Evolutionary conservation across 2,888 invertebrate genomes (phyloP), one percentile per base, ranked within the genome.

Genomic region (Poecilobothrus nobilitatus): DNA sequence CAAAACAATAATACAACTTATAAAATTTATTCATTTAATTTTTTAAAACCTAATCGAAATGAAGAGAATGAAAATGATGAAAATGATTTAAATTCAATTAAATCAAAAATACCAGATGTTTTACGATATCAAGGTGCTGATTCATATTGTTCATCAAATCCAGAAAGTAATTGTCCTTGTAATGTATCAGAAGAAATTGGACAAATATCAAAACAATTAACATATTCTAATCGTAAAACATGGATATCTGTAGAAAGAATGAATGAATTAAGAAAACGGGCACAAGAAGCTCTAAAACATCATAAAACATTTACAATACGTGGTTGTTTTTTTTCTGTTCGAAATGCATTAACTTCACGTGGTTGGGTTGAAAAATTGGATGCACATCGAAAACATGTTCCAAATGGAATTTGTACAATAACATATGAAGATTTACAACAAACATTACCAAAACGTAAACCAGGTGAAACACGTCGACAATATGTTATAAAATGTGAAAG

Each of bases 321-420:
- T 74, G 91, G 91, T 2, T 89, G 89, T 67, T 91, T 89, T 79
- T 87, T 88, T 10, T 87, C 90, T 0, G 84, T 92, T 10, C 84
- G 91, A 6, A 85, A 88, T 71, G 89, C 91, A 1, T 82, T 92
- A 9, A 78, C 87, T 5, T 84, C 87, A 63, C 83, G 92, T 65
- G 91, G 91, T 1, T 92, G 92, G 92, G 80, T 82, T 3, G 82
- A 82, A 70, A 82, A 82, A 70, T 71, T 82, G 33, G 81, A 81
- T 70, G 72, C 76, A 61, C 80, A 81, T 71, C 76, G 81, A n/a
- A 80, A 79, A 67, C 76, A 77, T 9, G 69, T 75, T 37, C 75
- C 76, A 0, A 72, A 76, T 44, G 76, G 78, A 0, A 71, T 73
- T 15, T 75, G 73, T 66, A 79, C 79, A 70, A 76, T 79, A 71